A percentile compares a stretch with the other conserved stretches of the same genome.
These are phyloP conservation scores for Tethea ocularis DNA, from an alignment of 2,888 invertebrate species.

Conservation along the genomic window DNA sequence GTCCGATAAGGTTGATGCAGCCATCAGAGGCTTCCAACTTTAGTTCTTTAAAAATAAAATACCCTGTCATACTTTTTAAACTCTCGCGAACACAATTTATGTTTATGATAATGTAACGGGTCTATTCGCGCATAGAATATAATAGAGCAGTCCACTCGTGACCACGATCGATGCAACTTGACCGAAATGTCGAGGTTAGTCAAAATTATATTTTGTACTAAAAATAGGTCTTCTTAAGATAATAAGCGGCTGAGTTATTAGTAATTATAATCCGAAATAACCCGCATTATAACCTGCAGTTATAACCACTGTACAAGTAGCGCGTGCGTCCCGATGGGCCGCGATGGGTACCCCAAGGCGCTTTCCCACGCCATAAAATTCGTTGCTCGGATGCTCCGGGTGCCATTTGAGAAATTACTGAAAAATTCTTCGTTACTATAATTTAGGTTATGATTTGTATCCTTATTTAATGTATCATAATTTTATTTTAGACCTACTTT, in stretches of 20 bases:
- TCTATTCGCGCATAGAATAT: no score
- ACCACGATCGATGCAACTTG: no score
- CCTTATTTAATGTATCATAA: background rate
- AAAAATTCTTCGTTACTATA: conserved; percentile 2
- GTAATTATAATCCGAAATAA: conserved; percentile 36
- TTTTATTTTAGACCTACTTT: background rate
- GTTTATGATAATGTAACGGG: no score
- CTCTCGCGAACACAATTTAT: no score
- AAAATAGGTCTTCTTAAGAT: background rate
- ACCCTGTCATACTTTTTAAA: no score
- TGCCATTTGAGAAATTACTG: conserved; percentile 7
- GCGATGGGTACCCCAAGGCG: conserved; percentile 20
- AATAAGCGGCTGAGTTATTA: background rate
- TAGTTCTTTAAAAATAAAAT: no score
- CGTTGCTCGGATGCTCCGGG: conserved; percentile 2
- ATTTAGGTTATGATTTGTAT: background rate
- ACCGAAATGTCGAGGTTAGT: no score
- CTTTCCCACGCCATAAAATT: conserved; percentile 30
- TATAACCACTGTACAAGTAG: conserved; percentile 1
- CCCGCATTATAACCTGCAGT: conserved; percentile 17
- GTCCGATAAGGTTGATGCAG: no score
- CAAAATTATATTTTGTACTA: no score
- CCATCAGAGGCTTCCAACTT: no score
- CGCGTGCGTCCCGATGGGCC: background rate
- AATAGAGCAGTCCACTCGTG: no score